Conservation (phyloP, 2,888 invertebrate species). For the Acanthosepion pharaonis region DNA sequence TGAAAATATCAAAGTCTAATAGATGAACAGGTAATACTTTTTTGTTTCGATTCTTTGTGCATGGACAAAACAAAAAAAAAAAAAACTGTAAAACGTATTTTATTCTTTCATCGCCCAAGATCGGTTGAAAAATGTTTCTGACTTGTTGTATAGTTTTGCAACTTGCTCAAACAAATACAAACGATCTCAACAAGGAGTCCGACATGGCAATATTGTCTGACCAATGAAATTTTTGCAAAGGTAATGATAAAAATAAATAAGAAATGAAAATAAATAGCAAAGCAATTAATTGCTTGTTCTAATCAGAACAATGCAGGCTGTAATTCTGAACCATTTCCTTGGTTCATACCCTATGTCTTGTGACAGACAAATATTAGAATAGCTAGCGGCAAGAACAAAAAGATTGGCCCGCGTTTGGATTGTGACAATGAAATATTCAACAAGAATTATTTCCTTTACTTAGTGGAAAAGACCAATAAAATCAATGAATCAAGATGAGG, state of each 20-base stretch:
- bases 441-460: constrained; percentile 9
- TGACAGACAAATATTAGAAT: constrained; percentile 23
- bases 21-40: background rate
- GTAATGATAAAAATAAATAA: background rate
- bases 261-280: background rate
- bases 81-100: background rate
- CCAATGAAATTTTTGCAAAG: too few species aligned
- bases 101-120: background rate
- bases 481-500: background rate
- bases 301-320: background rate
- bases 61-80: background rate
- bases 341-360: background rate
- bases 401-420: background rate
- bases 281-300: constrained; percentile 33
- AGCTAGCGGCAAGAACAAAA: background rate
- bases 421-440: constrained; percentile 33
- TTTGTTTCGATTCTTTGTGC: background rate
- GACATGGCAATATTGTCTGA: background rate
- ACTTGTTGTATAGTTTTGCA: background rate
- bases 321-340: background rate
- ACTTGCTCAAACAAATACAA: background rate
- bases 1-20: background rate
- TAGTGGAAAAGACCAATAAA: background rate
- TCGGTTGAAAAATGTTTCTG: background rate
- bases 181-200: background rate